Evolutionary conservation across 2,113 vertebrate genomes (phyloP).

Genomic region (Microtus ochrogaster): DNA sequence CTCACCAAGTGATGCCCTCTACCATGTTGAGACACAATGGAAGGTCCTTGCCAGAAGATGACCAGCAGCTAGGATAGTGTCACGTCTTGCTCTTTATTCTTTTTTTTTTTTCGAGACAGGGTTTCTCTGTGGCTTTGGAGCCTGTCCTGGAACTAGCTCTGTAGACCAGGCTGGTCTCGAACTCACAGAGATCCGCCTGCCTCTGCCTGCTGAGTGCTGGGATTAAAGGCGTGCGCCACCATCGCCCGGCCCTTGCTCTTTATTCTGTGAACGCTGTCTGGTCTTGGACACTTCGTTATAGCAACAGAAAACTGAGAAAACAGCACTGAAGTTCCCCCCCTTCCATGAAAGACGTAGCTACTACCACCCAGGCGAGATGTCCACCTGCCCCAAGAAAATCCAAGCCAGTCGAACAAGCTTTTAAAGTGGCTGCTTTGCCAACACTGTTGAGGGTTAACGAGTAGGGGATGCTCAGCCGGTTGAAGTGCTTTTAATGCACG

Average conservation of each 20-base stretch:
- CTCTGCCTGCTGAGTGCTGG: too few relatives aligned
- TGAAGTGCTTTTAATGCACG: background rate
- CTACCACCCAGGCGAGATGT: background rate
- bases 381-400: background rate
- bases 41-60: background rate
- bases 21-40: background rate
- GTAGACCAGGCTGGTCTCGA: too few relatives aligned
- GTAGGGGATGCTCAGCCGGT: background rate
- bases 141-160: too few relatives aligned
- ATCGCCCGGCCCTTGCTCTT: too few relatives aligned
- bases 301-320: background rate
- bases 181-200: too few relatives aligned
- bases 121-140: too few relatives aligned
- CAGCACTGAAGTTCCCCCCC: background rate
- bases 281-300: background rate
- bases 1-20: background rate
- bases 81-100: background rate
- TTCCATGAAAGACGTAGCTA: background rate
- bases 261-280: background rate
- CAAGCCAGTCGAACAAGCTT: background rate
- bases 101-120: too few relatives aligned
- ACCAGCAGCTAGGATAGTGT: background rate
- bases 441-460: background rate
- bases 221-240: too few relatives aligned
- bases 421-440: slow-evolving; percentile 1